Evolutionary conservation across 2,888 invertebrate genomes (phyloP).

Genomic region (Pristionchus fissidentatus): DNA sequence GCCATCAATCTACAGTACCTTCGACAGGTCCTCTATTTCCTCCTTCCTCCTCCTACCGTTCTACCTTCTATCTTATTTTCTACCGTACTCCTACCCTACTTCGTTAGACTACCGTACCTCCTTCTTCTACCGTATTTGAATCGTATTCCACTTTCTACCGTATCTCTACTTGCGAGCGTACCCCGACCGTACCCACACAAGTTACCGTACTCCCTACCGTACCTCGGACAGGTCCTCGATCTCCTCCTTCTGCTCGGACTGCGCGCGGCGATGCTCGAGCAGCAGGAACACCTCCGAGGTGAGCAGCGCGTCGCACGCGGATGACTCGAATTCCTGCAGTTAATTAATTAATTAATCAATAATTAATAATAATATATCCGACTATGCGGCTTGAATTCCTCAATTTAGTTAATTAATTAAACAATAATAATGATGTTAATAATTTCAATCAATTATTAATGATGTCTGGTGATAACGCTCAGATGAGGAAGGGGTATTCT

Average conservation of each 20-base stretch:
- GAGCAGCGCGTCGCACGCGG: slow-evolving; percentile 87
- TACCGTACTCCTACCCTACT: background rate
- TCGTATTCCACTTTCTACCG: background rate
- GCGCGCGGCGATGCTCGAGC: slow-evolving; percentile 94
- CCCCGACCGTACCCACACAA: background rate
- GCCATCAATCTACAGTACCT: slow-evolving; percentile 79
- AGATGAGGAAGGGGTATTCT: slow-evolving; percentile 44
- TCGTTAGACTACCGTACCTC: background rate
- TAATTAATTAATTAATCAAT: background rate
- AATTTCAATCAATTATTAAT: no score
- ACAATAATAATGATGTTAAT: background rate
- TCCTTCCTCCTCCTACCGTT: background rate
- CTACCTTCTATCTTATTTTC: background rate
- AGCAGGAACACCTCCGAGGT: slow-evolving; percentile 87
- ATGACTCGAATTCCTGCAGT: slow-evolving; percentile 92
- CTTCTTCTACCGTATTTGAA: background rate
- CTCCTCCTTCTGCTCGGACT: slow-evolving; percentile 97
- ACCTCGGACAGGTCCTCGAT: slow-evolving; percentile 95
- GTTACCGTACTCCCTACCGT: background rate
- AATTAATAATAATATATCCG: slow-evolving; percentile 50
- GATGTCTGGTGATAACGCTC: no score
- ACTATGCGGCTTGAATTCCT: no score
- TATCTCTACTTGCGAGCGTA: background rate
- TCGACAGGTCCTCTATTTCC: slow-evolving; percentile 80
- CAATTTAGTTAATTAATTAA: background rate